A percentile compares a stretch with the other conserved stretches of the same genome.
Evolutionary conservation across 35 echinoderm and acorn worm genomes (phyloP).

Genomic region (Ophiothrix spiculata): DNA sequence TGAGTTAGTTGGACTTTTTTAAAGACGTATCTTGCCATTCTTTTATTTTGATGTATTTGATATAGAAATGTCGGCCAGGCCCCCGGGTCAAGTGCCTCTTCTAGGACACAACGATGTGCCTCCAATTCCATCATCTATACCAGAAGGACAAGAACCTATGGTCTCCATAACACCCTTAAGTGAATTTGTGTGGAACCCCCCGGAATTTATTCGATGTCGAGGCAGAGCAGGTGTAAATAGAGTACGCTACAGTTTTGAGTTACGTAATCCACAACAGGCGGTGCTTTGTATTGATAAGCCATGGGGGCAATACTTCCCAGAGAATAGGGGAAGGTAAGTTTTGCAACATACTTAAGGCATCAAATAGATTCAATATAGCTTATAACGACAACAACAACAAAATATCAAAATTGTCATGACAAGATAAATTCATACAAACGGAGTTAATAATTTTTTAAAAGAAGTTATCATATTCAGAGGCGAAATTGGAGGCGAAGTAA

Average conservation of each 20-base stretch:
- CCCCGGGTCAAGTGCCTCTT: not conserved
- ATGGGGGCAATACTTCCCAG: not conserved
- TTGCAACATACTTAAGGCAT: too few relatives aligned
- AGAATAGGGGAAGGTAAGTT: conserved; percentile 1
- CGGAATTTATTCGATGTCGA: not conserved
- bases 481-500: too few relatives aligned
- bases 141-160: not conserved
- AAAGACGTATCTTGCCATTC: too few relatives aligned
- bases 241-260: not conserved
- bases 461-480: too few relatives aligned
- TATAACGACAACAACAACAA: too few relatives aligned
- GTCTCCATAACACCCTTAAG: not conserved
- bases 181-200: not conserved
- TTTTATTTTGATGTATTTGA: too few relatives aligned
- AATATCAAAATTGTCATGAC: too few relatives aligned
- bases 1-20: too few relatives aligned
- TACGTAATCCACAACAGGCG: not conserved
- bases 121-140: not conserved
- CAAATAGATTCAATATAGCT: too few relatives aligned
- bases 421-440: too few relatives aligned
- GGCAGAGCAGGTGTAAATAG: not conserved
- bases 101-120: not conserved
- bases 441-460: too few relatives aligned
- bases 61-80: not conserved
- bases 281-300: not conserved